Base-by-base conservation (phyloP, 2,113 vertebrate species). In the Ophthalmolycus amberensis region DNA sequence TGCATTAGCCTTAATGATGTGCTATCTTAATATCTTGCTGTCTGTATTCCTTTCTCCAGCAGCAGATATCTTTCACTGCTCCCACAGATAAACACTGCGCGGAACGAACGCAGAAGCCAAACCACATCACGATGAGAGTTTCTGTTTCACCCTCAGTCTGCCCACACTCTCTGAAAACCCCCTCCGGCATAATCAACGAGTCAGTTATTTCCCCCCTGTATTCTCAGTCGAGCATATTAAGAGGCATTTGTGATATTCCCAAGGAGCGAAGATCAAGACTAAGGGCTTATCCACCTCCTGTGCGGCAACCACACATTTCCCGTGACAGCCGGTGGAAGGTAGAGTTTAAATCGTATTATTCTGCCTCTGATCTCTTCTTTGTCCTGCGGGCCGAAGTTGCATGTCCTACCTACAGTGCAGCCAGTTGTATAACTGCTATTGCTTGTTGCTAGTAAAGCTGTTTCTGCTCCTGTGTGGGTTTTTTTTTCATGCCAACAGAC, bases 191-290 rank as follows among this genome's bases (percentile, higher is more conserved):
- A 42, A 90, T 90, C 90, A 91, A 71, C 79, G 81, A 83, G 70
- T 81, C 85, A 58, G 58, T 77, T 85, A 85, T 71, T 65, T 69
- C 56, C 52, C 52, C 56, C 27, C 37, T 79, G 50, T 75, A 68
- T 76, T 84, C 67, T 78, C 64, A 50, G 62, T 77, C 62, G 73
- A 70, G 74, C 79, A 80, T 77, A 65, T 89, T 78, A 84, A 64
- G 81, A 83, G 60, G 79, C 46, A 73, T 85, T 84, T 78, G 79
- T 79, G 77, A 87, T 90, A 68, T 83, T 86, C 82, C 82, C 83
- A 79, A 63, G 75, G 85, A 89, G 74, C 75, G 83, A 78, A 92
- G 82, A 84, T 89, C 81, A 90, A 90, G 85, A 66, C 66, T 59
- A 46, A 66, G 75, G 78, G 84, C 82, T 90, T 84, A 88, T 83